These are phyloP conservation scores for Drosophila pegasa DNA, from an alignment of 2,888 invertebrate species.

Conservation along the genomic window DNA sequence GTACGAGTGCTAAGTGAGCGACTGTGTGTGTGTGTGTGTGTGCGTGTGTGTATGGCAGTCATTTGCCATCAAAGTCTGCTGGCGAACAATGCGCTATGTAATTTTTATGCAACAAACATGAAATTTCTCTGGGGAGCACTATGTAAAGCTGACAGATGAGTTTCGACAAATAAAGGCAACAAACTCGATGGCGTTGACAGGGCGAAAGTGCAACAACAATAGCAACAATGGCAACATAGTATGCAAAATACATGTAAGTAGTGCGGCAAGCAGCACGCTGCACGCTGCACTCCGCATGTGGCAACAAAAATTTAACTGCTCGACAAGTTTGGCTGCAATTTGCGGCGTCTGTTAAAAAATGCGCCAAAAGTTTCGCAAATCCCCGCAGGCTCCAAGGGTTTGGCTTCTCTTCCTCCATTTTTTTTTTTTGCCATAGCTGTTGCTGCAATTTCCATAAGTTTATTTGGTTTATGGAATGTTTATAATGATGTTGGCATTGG, in stretches of 20 bases:
- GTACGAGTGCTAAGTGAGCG: conserved; percentile 22
- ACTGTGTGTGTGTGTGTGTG: conserved; percentile 15
- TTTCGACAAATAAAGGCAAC: conserved; percentile 44
- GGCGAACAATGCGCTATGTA: conserved; percentile 73
- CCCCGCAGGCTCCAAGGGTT: conserved; percentile 38
- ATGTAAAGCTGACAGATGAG: conserved; percentile 78
- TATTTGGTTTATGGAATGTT: conserved; percentile 51
- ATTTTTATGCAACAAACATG: conserved; percentile 77
- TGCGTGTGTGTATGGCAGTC: conserved; percentile 48
- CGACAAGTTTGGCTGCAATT: conserved; percentile 67
- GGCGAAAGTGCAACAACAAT: conserved; percentile 42
- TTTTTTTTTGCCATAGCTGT: conserved; percentile 8
- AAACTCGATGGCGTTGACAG: conserved; percentile 53
- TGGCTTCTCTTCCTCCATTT: neutral
- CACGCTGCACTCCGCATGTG: conserved; percentile 33
- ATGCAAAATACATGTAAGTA: conserved; percentile 38
- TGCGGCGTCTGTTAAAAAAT: conserved; percentile 61
- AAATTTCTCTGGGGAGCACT: conserved; percentile 77
- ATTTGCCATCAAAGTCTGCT: conserved; percentile 70
- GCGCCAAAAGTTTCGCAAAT: conserved; percentile 47
- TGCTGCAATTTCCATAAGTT: conserved; percentile 45
- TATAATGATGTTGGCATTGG: conserved; percentile 44
- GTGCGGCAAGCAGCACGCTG: conserved; percentile 31
- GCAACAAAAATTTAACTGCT: conserved; percentile 57
- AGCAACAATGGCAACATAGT: conserved; percentile 35